phyloP scores from a whole-genome alignment of 2,888 invertebrate species.

The Lithophane ornitopus region DNA sequence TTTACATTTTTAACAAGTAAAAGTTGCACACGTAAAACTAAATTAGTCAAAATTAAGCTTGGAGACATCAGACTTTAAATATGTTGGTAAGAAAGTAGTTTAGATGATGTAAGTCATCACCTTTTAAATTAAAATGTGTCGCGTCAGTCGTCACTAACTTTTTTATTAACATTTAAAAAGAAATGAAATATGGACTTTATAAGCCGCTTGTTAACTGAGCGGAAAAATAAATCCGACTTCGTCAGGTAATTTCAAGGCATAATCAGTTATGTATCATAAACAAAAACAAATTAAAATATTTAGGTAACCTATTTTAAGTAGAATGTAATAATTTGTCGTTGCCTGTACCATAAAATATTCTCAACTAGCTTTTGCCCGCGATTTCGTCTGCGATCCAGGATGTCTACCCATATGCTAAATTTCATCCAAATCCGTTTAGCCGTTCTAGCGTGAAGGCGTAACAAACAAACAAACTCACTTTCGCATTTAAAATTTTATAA shows the following conservation, averaged over 20 bases:
- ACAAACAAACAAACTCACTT: no score
- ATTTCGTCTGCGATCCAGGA: no score
- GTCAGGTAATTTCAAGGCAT: background rate
- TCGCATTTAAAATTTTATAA: no score
- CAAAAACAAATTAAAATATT: background rate
- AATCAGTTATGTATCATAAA: background rate
- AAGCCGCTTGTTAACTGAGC: conserved; percentile 22
- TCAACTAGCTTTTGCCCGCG: no score
- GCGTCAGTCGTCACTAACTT: background rate
- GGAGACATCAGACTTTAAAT: background rate
- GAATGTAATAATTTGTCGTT: background rate
- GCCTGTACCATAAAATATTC: no score
- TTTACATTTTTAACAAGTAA: conserved; percentile 8
- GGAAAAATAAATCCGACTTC: conserved; percentile 16
- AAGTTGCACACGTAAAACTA: background rate
- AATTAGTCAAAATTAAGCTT: background rate
- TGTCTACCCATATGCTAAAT: no score
- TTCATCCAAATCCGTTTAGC: no score
- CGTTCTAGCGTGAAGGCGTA: no score
- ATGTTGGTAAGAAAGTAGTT: background rate
- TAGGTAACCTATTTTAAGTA: no score
- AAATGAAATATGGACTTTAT: conserved; percentile 7
- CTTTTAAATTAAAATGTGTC: conserved; percentile 30
- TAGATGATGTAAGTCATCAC: background rate
- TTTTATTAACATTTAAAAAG: conserved; percentile 2